Conservation (phyloP, 2,113 vertebrate species). For the Pelecanus crispus region DNA sequence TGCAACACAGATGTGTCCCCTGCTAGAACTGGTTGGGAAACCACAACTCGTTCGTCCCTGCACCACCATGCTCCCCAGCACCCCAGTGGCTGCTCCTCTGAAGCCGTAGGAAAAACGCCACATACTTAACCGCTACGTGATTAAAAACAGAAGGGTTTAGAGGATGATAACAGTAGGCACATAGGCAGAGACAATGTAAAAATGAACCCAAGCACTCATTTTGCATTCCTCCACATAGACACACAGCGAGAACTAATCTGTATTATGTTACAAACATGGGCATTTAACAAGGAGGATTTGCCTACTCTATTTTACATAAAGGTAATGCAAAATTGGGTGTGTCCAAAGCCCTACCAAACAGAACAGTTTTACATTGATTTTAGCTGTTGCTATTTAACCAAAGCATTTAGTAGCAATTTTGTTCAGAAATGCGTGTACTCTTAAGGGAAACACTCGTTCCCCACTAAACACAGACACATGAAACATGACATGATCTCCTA, state of each 20-base stretch:
- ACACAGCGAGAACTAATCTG: background rate
- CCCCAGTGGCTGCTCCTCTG: background rate
- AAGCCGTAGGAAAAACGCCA: background rate
- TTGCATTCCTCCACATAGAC: background rate
- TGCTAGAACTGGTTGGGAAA: background rate
- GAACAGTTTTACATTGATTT: background rate
- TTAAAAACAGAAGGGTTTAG: background rate
- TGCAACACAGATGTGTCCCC: background rate
- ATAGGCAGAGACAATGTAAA: background rate
- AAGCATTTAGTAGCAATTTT: background rate
- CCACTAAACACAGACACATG: background rate
- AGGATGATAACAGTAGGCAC: background rate
- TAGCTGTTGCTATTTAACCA: background rate
- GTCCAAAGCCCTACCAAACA: background rate
- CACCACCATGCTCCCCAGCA: background rate
- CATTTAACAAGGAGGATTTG: background rate
- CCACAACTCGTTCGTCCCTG: background rate
- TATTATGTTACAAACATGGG: background rate
- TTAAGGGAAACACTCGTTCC: background rate
- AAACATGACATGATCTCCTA: constrained; percentile 1
- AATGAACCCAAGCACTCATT: background rate
- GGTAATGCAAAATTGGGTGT: background rate
- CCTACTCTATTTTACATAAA: background rate
- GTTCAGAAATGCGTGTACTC: background rate
- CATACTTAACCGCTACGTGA: background rate